Evolutionary conservation across 1,140 invertebrate species (phyloP).

Genomic region (Ditylenchus dipsaci): DNA sequence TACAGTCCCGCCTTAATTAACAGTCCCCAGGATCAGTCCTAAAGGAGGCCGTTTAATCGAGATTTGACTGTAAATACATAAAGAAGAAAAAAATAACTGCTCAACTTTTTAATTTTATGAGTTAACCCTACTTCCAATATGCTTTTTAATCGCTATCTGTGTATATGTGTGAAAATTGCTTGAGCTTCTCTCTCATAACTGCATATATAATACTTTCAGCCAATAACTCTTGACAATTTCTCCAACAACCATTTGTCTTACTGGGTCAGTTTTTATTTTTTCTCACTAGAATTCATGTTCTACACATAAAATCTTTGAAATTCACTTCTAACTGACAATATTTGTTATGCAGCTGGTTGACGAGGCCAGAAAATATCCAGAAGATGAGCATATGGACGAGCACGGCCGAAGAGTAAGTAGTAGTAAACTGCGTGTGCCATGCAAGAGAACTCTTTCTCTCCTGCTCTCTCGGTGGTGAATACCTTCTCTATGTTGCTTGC

Average conservation of each 20-base stretch:
- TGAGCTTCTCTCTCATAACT: not conserved
- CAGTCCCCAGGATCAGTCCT: no score
- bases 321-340: no score
- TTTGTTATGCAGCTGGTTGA: not conserved
- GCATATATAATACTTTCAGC: constrained; percentile 23
- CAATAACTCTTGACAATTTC: constrained; percentile 24
- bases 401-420: not conserved
- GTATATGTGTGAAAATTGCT: not conserved
- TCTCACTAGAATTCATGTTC: no score
- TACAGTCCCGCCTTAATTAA: no score
- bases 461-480: not conserved
- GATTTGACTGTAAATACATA: no score
- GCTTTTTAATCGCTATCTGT: not conserved
- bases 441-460: constrained; percentile 1
- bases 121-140: no score
- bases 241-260: constrained; percentile 23
- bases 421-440: not conserved
- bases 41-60: no score
- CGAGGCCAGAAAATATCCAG: not conserved
- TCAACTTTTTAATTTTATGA: no score
- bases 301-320: no score
- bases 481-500: not conserved
- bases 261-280: constrained; percentile 20
- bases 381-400: not conserved
- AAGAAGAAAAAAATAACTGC: no score